phyloP scores from a whole-genome alignment of 1,140 invertebrate species.

The Hyles vespertilio region DNA sequence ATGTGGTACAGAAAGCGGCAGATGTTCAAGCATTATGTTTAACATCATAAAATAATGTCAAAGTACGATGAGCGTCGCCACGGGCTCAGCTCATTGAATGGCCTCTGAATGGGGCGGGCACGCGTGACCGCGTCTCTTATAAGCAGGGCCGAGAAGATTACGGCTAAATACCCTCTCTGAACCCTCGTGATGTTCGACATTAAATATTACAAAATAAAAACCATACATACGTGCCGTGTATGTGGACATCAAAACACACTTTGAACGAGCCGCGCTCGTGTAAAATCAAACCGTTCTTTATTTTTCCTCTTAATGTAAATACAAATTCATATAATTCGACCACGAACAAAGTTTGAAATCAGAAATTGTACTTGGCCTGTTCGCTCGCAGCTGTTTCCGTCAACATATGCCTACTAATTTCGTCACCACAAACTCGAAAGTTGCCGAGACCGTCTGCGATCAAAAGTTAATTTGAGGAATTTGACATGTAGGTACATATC shows the following conservation, averaged over 20 bases:
- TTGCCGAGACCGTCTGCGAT: conserved; percentile 36
- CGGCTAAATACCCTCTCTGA: conserved; percentile 26
- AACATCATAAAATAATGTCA: conserved; percentile 31
- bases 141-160: conserved; percentile 36
- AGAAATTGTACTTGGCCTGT: conserved; percentile 23
- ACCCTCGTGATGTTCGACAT: conserved; percentile 25
- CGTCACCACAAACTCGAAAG: conserved; percentile 35
- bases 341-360: conserved; percentile 30
- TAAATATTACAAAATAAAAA: conserved; percentile 9
- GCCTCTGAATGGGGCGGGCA: conserved; percentile 26
- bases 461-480: conserved; percentile 61
- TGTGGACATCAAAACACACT: too few species aligned
- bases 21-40: conserved; percentile 37
- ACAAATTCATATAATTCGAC: conserved; percentile 25
- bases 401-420: conserved; percentile 25
- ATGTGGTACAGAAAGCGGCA: conserved; percentile 25
- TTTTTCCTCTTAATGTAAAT: conserved; percentile 7
- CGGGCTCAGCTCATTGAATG: conserved; percentile 40
- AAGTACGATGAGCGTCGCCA: conserved; percentile 33
- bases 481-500: conserved; percentile 59
- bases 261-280: too few species aligned
- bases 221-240: too few species aligned
- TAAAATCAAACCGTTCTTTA: too few species aligned
- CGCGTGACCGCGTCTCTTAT: conserved; percentile 34
- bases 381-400: conserved; percentile 6